Conservation (phyloP, 2,888 invertebrate species). For the Hirtodrosophila duncani region DNA sequence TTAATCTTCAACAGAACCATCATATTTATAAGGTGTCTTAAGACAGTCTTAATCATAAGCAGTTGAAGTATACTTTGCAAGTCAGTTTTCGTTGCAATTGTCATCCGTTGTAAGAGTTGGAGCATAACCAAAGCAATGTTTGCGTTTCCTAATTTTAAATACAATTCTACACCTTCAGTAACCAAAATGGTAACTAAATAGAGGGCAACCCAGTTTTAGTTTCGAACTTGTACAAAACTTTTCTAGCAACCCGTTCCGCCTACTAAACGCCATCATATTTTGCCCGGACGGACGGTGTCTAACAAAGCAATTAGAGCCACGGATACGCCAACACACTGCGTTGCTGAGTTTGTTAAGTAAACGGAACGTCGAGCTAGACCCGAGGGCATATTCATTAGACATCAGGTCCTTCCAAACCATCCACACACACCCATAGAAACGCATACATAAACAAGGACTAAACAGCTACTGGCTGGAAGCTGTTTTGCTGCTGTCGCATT, state of each 20-base stretch:
- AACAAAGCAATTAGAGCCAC: constrained; percentile 67
- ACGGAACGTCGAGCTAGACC: constrained; percentile 37
- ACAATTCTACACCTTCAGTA: too few species aligned
- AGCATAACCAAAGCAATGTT: too few species aligned
- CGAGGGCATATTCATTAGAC: constrained; percentile 65
- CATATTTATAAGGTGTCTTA: too few species aligned
- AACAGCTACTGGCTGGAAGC: too few species aligned
- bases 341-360: constrained; percentile 61
- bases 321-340: constrained; percentile 52
- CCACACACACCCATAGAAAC: background rate
- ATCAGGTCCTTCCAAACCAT: constrained; percentile 8
- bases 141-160: too few species aligned
- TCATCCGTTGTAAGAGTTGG: too few species aligned
- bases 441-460: constrained; percentile 14
- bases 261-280: constrained; percentile 54
- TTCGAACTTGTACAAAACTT: constrained; percentile 22
- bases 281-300: constrained; percentile 48
- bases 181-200: background rate
- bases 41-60: too few species aligned
- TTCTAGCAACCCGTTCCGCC: constrained; percentile 1
- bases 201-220: background rate
- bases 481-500: constrained; percentile 4
- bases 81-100: too few species aligned
- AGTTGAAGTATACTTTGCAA: too few species aligned
- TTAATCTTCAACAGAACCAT: too few species aligned